phyloP scores from a whole-genome alignment of 2,888 invertebrate species.

The Tachina lurida region DNA sequence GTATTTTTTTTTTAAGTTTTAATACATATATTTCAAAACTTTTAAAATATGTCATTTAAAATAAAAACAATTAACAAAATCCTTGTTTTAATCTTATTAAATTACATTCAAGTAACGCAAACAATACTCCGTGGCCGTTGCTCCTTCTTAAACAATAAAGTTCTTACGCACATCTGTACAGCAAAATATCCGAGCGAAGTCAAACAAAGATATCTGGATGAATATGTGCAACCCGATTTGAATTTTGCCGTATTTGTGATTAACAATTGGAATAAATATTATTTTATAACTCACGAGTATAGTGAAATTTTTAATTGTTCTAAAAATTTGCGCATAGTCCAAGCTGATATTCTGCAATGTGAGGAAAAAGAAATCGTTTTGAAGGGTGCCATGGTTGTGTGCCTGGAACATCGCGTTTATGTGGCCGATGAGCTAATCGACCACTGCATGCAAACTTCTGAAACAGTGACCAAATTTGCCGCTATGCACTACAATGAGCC shows the following conservation, averaged over 20 bases:
- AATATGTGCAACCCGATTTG: not conserved
- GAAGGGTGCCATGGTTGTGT: slow-evolving; percentile 23
- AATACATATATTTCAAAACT: slow-evolving; percentile 6
- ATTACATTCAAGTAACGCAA: not conserved
- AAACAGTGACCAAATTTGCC: slow-evolving; percentile 33
- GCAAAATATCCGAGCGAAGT: slow-evolving; percentile 45
- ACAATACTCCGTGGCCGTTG: slow-evolving; percentile 24
- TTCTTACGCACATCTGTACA: slow-evolving; percentile 36
- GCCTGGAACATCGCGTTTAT: slow-evolving; percentile 37
- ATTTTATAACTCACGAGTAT: slow-evolving; percentile 44
- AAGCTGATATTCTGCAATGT: slow-evolving; percentile 11
- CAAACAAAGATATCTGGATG: slow-evolving; percentile 47
- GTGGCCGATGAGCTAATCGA: slow-evolving; percentile 63
- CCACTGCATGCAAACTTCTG: slow-evolving; percentile 11
- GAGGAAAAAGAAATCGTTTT: not conserved
- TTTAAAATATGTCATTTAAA: slow-evolving; percentile 10
- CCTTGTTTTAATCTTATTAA: slow-evolving; percentile 23
- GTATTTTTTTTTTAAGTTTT: not conserved
- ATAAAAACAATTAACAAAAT: slow-evolving; percentile 17
- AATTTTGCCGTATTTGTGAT: slow-evolving; percentile 40
- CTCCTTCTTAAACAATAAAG: slow-evolving; percentile 8
- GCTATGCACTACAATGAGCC: slow-evolving; percentile 64
- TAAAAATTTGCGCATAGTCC: not conserved
- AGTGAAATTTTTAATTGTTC: slow-evolving; percentile 46
- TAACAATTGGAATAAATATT: slow-evolving; percentile 11